phyloP scores from a whole-genome alignment of 1,140 invertebrate species.

The Marisa cornuarietis region DNA sequence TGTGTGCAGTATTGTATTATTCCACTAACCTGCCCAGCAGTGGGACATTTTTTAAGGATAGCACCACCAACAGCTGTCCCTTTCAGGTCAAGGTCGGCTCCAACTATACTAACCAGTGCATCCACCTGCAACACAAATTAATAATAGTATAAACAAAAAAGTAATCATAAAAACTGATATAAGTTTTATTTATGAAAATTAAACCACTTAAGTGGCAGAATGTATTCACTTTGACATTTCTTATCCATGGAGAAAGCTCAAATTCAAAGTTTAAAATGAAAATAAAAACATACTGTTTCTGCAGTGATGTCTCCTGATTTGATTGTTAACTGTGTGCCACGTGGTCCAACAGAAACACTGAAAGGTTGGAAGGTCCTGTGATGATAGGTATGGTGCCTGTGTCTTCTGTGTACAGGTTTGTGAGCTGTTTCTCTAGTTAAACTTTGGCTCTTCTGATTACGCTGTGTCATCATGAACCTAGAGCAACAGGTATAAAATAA shows the following conservation, averaged over 20 bases:
- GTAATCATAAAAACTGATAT: background rate
- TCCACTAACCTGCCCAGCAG: background rate
- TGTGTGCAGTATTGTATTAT: too few relatives aligned
- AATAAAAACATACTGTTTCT: background rate
- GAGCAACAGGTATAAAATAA: too few relatives aligned
- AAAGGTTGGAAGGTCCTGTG: background rate
- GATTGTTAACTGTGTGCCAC: background rate
- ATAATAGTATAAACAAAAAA: background rate
- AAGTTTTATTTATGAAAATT: background rate
- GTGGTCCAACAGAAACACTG: background rate
- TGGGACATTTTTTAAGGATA: slow-evolving; percentile 10
- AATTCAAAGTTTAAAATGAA: background rate
- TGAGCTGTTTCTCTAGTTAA: too few relatives aligned
- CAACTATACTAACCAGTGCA: slow-evolving; percentile 3
- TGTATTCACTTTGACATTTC: background rate
- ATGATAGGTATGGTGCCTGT: background rate
- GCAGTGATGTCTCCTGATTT: slow-evolving; percentile 12
- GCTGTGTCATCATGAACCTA: background rate
- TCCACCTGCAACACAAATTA: slow-evolving; percentile 10
- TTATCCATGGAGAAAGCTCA: background rate
- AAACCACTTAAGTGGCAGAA: background rate
- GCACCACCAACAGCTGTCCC: slow-evolving; percentile 1
- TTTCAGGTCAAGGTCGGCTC: background rate
- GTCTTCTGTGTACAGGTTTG: background rate
- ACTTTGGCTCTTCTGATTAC: background rate